These are phyloP conservation scores for Mastigias papua DNA, from an alignment of 30 jellyfish, hydroid and myxozoan species.

Conservation along the genomic window DNA sequence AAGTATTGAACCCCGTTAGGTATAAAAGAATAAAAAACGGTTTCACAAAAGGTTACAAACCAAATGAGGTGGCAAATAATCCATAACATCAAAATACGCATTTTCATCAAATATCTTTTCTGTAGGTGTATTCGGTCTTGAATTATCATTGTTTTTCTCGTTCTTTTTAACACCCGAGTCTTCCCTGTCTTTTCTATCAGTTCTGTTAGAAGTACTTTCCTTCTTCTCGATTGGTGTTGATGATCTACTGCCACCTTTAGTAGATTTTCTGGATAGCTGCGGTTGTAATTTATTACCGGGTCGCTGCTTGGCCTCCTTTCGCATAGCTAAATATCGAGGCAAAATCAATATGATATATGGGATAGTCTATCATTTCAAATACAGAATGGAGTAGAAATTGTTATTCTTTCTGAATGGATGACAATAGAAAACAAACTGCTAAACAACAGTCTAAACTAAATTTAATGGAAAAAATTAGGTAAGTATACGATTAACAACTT, in stretches of 20 bases:
- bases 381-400: no score
- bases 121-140: conserved; percentile 44
- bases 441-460: no score
- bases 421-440: no score
- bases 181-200: not conserved
- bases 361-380: no score
- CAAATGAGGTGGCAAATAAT: conserved; percentile 90
- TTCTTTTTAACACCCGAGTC: not conserved
- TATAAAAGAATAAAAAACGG: no score
- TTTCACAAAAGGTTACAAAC: conserved; percentile 55
- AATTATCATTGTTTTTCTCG: conserved; percentile 17
- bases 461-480: no score
- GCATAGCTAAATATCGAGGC: not conserved
- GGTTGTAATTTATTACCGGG: not conserved
- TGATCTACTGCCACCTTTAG: conserved; percentile 71
- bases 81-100: conserved; percentile 86
- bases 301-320: conserved; percentile 32
- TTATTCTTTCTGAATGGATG: no score
- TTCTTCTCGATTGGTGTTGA: conserved; percentile 70
- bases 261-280: conserved; percentile 55
- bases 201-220: conserved; percentile 7
- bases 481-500: no score
- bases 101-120: conserved; percentile 74
- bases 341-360: not conserved
- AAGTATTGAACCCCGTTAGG: no score